These are phyloP conservation scores for Dicyrtomina minuta DNA, from an alignment of 2,888 invertebrate species.

Conservation along the genomic window DNA sequence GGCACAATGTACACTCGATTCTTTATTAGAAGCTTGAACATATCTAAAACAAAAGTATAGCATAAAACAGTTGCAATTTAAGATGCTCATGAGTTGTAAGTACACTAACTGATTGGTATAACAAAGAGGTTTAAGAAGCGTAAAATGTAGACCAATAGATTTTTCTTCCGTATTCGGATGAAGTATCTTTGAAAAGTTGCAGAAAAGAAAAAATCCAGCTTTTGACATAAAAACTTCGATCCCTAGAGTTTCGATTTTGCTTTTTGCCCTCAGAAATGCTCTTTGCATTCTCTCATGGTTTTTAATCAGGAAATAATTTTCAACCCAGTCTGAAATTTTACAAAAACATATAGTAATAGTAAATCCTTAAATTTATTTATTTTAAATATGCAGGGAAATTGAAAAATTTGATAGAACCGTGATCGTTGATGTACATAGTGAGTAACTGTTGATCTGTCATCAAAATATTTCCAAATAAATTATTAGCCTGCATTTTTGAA, in stretches of 20 bases:
- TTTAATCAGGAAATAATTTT: conserved; percentile 35
- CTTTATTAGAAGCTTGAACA: conserved; percentile 33
- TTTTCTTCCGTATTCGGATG: conserved; percentile 12
- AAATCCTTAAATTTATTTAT: not conserved
- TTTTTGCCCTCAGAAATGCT: conserved; percentile 31
- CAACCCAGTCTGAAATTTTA: conserved; percentile 41
- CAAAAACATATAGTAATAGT: not conserved
- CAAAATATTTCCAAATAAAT: conserved; percentile 6
- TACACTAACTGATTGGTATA: not conserved
- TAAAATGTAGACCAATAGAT: conserved; percentile 15
- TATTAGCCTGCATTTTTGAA: conserved; percentile 8
- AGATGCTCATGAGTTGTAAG: not conserved
- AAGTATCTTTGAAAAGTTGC: conserved; percentile 10
- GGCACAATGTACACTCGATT: conserved; percentile 43
- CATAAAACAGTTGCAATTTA: not conserved
- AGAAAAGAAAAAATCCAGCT: conserved; percentile 46
- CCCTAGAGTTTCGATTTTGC: conserved; percentile 28
- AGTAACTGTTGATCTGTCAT: conserved; percentile 17
- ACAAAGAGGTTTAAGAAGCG: not conserved
- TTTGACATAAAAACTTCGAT: conserved; percentile 35
- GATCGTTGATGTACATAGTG: conserved; percentile 14
- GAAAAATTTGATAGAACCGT: not conserved
- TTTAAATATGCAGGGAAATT: not conserved
- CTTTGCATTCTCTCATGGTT: conserved; percentile 38
- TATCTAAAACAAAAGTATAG: conserved; percentile 24